Evolutionary conservation across 2,797 vertebrate species (phyloP).

Genomic region (Pempheris klunzingeri): DNA sequence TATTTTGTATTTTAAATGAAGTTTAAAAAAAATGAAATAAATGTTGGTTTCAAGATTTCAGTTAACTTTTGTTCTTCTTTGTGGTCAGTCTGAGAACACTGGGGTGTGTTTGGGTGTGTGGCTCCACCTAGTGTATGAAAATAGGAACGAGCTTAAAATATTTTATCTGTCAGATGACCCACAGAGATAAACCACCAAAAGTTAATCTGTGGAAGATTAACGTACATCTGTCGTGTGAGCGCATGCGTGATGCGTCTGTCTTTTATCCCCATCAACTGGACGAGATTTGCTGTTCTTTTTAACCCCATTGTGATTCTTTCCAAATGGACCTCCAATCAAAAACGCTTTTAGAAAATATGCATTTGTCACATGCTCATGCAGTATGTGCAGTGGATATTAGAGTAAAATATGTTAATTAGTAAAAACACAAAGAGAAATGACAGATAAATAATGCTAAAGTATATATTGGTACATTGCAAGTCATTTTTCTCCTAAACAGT

Average conservation of each 20-base stretch:
- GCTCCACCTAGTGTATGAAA: constrained; percentile 55
- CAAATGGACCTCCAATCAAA: not conserved
- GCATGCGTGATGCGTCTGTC: not conserved
- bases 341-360: no score
- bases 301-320: not conserved
- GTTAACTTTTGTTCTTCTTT: constrained; percentile 37
- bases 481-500: not conserved
- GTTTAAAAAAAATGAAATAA: constrained; percentile 89
- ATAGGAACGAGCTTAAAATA: not conserved
- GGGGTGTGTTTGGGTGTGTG: constrained; percentile 21
- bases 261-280: not conserved
- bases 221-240: constrained; percentile 15
- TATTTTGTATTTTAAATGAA: constrained; percentile 95
- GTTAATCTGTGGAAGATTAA: constrained; percentile 57
- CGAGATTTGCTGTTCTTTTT: not conserved
- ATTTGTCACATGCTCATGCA: not conserved
- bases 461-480: not conserved
- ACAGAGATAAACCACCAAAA: constrained; percentile 24
- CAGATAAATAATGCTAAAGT: not conserved
- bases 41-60: constrained; percentile 94
- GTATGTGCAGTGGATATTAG: not conserved
- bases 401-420: not conserved
- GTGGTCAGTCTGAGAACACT: not conserved
- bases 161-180: not conserved
- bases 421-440: not conserved